Conservation (phyloP, 2,113 vertebrate genomes). For the Scalopus aquaticus region DNA sequence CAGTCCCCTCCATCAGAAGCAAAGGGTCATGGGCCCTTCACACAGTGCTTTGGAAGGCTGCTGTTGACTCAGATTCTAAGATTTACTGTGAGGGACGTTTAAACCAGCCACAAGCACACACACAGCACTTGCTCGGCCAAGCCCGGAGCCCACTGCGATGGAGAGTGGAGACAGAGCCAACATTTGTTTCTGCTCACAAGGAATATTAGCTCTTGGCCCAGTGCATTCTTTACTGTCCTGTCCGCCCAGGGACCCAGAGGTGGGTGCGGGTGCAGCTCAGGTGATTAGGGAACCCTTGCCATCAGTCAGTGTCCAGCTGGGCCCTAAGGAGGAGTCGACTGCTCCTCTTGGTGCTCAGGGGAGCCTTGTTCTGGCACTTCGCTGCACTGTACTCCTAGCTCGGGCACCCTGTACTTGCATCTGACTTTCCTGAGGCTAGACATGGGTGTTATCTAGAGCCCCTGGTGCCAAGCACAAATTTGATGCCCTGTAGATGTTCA, state of each 20-base stretch:
- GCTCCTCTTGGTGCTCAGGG: neutral
- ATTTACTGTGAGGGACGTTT: neutral
- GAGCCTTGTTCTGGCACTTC: neutral
- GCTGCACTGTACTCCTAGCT: neutral
- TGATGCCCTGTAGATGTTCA: neutral
- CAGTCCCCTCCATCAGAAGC: neutral
- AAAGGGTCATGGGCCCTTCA: no score
- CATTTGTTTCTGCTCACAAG: neutral
- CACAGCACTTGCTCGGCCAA: neutral
- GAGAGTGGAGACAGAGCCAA: neutral
- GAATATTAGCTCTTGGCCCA: neutral
- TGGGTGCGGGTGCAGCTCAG: neutral
- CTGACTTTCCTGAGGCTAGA: neutral
- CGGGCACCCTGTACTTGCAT: neutral
- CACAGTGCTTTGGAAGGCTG: neutral
- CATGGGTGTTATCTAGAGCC: neutral
- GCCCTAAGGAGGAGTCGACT: neutral
- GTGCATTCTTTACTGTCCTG: neutral
- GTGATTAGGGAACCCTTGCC: neutral
- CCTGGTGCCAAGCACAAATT: neutral
- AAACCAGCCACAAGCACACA: neutral
- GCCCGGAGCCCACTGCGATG: rapidly evolving
- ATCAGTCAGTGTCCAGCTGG: rapidly evolving
- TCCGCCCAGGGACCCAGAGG: neutral
- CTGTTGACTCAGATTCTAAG: neutral